phyloP scores from a whole-genome alignment of 2,113 vertebrate species.

The Anhinga rufa region DNA sequence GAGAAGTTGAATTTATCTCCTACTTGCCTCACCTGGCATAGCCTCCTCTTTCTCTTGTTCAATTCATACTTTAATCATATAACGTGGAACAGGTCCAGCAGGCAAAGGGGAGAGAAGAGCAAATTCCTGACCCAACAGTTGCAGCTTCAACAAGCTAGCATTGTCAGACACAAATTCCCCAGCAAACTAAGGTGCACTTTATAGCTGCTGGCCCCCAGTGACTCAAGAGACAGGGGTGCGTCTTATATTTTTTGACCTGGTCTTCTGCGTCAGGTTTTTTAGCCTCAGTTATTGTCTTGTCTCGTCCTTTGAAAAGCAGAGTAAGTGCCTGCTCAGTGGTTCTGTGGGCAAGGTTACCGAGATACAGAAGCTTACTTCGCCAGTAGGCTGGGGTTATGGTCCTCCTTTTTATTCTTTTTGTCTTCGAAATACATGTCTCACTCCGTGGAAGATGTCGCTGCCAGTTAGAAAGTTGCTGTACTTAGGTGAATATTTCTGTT shows the following conservation, averaged over 20 bases:
- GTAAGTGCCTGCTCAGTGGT: not conserved
- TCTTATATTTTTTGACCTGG: not conserved
- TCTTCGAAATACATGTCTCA: not conserved
- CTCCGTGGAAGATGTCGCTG: not conserved
- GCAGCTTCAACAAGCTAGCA: not conserved
- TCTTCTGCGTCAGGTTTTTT: not conserved
- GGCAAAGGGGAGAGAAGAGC: not conserved
- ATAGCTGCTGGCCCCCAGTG: not conserved
- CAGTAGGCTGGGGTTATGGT: too few relatives aligned
- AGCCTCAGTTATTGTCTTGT: not conserved
- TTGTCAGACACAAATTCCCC: not conserved
- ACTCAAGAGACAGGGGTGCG: not conserved
- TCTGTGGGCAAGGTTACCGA: not conserved
- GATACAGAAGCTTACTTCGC: not conserved
- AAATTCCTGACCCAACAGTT: not conserved
- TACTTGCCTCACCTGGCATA: not conserved
- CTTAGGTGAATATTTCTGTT: not conserved
- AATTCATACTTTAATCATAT: rapidly evolving
- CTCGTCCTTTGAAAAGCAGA: not conserved
- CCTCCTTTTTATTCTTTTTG: not conserved
- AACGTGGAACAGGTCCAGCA: not conserved
- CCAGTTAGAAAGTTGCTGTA: not conserved
- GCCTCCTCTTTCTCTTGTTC: not conserved
- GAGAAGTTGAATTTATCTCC: not conserved
- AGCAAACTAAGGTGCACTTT: not conserved